A percentile compares a stretch with the other conserved stretches of the same genome.
Evolutionary conservation across 2,797 vertebrate species (phyloP).

Genomic region (Acipenser ruthenus): DNA sequence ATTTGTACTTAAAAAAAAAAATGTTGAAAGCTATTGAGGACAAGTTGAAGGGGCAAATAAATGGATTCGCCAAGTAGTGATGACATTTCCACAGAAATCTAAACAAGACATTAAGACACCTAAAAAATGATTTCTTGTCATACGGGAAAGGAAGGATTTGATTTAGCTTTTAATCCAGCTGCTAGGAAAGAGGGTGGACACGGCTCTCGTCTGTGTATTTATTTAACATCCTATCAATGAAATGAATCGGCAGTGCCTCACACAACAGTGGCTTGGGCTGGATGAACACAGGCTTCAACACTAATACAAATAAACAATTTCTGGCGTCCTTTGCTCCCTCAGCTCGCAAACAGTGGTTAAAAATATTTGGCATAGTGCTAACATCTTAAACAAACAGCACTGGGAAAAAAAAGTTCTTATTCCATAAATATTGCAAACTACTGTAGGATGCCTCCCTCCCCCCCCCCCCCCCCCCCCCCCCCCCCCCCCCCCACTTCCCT

Average conservation of each 20-base stretch:
- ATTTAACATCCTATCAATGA: slow-evolving; percentile 46
- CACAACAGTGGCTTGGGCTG: slow-evolving; percentile 10
- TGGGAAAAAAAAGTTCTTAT: slow-evolving; percentile 21
- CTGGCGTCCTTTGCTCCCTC: slow-evolving; percentile 1
- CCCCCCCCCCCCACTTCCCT: neutral
- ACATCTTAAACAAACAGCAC: slow-evolving; percentile 39
- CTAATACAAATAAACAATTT: slow-evolving; percentile 28
- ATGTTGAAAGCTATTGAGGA: neutral
- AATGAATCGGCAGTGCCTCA: slow-evolving; percentile 33
- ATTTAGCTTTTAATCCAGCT: slow-evolving; percentile 19
- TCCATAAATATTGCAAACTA: slow-evolving; percentile 13
- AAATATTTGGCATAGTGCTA: slow-evolving; percentile 27
- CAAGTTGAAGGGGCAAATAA: neutral
- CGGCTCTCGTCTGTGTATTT: slow-evolving; percentile 34
- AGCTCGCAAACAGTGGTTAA: slow-evolving; percentile 28
- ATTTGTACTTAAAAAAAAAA: neutral
- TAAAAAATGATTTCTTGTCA: slow-evolving; percentile 31
- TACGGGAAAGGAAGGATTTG: slow-evolving; percentile 29
- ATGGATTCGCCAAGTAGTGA: neutral
- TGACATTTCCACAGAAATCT: slow-evolving; percentile 24
- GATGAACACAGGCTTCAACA: slow-evolving; percentile 2
- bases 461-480: too few relatives aligned
- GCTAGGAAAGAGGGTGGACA: slow-evolving; percentile 20
- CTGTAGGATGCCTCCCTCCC: neutral
- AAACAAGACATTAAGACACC: slow-evolving; percentile 12